Base-by-base conservation (phyloP, 1,140 invertebrate genomes). In the Parasteatoda tepidariorum region DNA sequence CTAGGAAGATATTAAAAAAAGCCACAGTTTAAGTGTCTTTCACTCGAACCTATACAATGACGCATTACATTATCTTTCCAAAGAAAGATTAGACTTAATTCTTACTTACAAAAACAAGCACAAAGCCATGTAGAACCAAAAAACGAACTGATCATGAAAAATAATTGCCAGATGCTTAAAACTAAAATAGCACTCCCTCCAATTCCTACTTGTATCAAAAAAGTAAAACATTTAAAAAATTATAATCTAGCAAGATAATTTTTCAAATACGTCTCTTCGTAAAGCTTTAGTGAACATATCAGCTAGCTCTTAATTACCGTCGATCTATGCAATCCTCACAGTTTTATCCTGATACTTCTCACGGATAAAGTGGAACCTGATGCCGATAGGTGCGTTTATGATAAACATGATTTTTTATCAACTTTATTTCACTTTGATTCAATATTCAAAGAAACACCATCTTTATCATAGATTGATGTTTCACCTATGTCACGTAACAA, bases 351-450 rank as follows among this genome's bases (percentile, higher is more conserved):
- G 67, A 22, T 87, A 84, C 59, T 87, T 70, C 70, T 88, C 87
- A 30, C 88, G 70, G 66, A 89, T 87, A 64, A 89, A 88, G 78
- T 88, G 88, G 70, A 88, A 86, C 55, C 87, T 87, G 9, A 88
- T 87, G 30, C 87, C 83, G 54, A 89, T 89, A 68, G 0, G 89
- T 88, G 59, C 88, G 85, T 54, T 85, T 79, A 73, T 90, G 89
- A 62, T 87, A 88, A 48, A 88, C 87, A 11, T 88, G 87, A 86
- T 89, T 90, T 55, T 88, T 85, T 26, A 86, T 86, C 2, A 89
- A 81, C 61, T 83, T 86, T 54, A 88, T 85, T 11, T 87, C 86
- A 55, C 85, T 85, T 48, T 85, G 83, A 85, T 88, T 89, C 57
- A 88, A 88, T 33, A 88, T 84, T 4, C 5, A 26, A 7, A 74